phyloP scores from a whole-genome alignment of 2,113 vertebrate species.

The Carollia perspicillata region DNA sequence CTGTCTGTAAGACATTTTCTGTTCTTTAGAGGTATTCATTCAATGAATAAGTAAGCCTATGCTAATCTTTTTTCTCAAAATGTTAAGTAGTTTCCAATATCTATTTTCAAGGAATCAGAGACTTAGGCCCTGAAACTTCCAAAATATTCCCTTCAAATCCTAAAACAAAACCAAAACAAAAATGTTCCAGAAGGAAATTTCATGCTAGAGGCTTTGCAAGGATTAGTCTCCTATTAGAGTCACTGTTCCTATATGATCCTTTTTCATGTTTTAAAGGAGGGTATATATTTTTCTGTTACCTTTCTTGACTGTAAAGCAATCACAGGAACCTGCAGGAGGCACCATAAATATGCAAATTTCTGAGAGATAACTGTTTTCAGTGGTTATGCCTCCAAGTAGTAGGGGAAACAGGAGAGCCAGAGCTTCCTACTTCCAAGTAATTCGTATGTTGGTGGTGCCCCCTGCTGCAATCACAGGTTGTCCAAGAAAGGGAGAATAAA shows the following conservation, averaged over 20 bases:
- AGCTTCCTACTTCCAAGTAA: slow-evolving; percentile 73
- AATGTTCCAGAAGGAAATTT: slow-evolving; percentile 71
- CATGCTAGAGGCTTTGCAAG: slow-evolving; percentile 61
- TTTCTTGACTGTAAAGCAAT: slow-evolving; percentile 86
- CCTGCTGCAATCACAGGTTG: slow-evolving; percentile 80
- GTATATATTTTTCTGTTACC: slow-evolving; percentile 84
- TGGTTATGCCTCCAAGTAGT: slow-evolving; percentile 83
- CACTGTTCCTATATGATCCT: slow-evolving; percentile 61
- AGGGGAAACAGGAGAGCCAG: slow-evolving; percentile 53
- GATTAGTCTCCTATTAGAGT: slow-evolving; percentile 72
- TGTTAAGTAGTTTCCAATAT: slow-evolving; percentile 37
- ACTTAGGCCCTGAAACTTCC: slow-evolving; percentile 60
- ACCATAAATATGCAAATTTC: slow-evolving; percentile 88
- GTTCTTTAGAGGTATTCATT: slow-evolving; percentile 64
- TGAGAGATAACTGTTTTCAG: slow-evolving; percentile 84
- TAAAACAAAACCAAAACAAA: slow-evolving; percentile 67
- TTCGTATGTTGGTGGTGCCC: slow-evolving; percentile 81
- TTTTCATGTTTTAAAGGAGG: slow-evolving; percentile 75
- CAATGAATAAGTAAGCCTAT: slow-evolving; percentile 59
- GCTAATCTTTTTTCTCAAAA: slow-evolving; percentile 72
- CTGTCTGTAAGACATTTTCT: slow-evolving; percentile 68
- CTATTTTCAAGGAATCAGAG: slow-evolving; percentile 53
- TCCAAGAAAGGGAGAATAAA: slow-evolving; percentile 67
- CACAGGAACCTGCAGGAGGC: slow-evolving; percentile 86
- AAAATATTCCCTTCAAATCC: slow-evolving; percentile 59